A percentile compares a stretch with the other conserved stretches of the same genome.
phyloP scores from a whole-genome alignment of 2,797 vertebrate genomes.

The Florisuga fusca region DNA sequence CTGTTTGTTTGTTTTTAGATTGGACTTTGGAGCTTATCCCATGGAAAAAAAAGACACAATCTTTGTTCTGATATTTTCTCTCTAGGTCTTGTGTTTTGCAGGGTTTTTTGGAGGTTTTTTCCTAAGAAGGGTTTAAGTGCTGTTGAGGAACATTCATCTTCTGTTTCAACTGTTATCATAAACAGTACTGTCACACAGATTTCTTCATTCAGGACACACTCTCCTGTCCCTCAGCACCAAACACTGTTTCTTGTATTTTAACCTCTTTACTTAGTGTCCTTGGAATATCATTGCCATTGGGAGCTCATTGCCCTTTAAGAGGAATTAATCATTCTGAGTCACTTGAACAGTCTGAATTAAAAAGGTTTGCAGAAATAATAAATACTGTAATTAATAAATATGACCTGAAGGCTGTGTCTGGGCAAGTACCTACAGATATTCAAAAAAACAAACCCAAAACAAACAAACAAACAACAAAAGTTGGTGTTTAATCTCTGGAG shows the following conservation, averaged over 20 bases:
- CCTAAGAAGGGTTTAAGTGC: not conserved
- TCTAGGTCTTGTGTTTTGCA: not conserved
- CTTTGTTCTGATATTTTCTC: not conserved
- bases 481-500: not conserved
- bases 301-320: not conserved
- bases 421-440: not conserved
- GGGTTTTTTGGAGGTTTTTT: not conserved
- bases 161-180: not conserved
- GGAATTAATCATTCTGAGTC: constrained; percentile 15
- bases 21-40: not conserved
- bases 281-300: constrained; percentile 17
- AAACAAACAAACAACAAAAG: no score
- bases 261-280: not conserved
- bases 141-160: not conserved
- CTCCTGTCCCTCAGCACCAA: not conserved
- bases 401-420: not conserved
- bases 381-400: not conserved
- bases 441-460: not conserved
- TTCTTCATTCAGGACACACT: not conserved
- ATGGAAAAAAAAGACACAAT: not conserved
- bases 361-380: constrained; percentile 21
- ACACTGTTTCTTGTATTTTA: not conserved
- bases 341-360: not conserved
- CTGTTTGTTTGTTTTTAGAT: not conserved
- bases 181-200: not conserved